Evolutionary conservation across 2,888 invertebrate species (phyloP).

Genomic region (Phasia obesa): DNA sequence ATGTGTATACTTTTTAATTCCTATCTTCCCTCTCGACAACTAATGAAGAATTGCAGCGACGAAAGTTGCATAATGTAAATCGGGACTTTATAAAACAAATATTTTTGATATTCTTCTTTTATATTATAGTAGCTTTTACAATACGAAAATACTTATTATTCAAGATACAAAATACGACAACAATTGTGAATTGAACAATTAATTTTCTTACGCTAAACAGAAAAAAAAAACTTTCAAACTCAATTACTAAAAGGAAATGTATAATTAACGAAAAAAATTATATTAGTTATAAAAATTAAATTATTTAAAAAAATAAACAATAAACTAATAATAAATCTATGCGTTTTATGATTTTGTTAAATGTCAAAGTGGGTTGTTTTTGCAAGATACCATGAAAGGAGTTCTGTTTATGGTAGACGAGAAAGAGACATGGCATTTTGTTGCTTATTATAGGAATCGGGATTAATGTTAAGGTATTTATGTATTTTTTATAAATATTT

Average conservation of each 20-base stretch:
- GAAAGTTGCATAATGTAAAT: too few species aligned
- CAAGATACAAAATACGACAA: too few species aligned
- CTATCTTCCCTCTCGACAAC: too few species aligned
- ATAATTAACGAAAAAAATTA: neutral
- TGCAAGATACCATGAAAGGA: slow-evolving; percentile 17
- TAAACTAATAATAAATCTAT: slow-evolving; percentile 26
- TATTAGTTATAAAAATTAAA: slow-evolving; percentile 16
- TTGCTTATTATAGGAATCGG: slow-evolving; percentile 58
- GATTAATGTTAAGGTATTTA: neutral
- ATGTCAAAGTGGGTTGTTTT: slow-evolving; percentile 8
- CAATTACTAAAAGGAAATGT: neutral
- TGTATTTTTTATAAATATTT: slow-evolving; percentile 5
- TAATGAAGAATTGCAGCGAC: too few species aligned
- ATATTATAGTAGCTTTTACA: neutral
- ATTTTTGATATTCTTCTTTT: neutral
- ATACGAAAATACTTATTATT: too few species aligned
- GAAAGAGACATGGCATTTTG: slow-evolving; percentile 45
- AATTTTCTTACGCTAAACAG: too few species aligned
- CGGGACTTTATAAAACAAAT: too few species aligned
- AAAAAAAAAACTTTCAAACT: too few species aligned
- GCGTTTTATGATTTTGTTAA: slow-evolving; percentile 7
- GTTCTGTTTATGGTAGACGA: slow-evolving; percentile 25
- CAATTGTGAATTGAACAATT: too few species aligned
- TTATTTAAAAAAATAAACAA: slow-evolving; percentile 29
- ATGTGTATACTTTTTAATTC: too few species aligned